Conservation (phyloP, 2,113 vertebrate genomes). For the Corvus hawaiiensis region DNA sequence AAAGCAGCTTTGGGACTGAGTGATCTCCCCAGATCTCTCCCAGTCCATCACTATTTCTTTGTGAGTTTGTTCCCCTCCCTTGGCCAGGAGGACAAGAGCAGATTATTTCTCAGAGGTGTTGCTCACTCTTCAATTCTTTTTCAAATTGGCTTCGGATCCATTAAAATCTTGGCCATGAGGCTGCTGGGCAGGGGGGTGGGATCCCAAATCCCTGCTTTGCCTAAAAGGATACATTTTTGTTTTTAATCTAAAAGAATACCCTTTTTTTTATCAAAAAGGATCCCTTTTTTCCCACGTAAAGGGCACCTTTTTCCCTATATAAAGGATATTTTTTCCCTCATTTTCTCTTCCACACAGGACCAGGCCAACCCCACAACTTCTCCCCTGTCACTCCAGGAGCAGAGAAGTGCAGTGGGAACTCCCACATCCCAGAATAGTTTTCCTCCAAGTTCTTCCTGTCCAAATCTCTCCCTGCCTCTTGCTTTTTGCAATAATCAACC, state of each 20-base stretch:
- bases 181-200: background rate
- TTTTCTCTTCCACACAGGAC: accelerated
- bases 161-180: too few relatives aligned
- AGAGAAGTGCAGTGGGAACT: background rate
- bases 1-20: too few relatives aligned
- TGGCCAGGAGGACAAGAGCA: background rate
- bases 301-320: background rate
- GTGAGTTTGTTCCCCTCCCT: background rate
- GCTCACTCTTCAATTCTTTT: accelerated
- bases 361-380: background rate
- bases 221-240: background rate
- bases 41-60: background rate
- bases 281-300: background rate
- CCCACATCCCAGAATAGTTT: background rate
- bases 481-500: background rate
- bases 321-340: accelerated
- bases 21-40: background rate
- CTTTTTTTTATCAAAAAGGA: background rate
- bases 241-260: too few relatives aligned
- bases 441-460: background rate
- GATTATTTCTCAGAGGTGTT: background rate
- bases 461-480: background rate
- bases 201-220: background rate
- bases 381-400: accelerated
- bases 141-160: background rate